Percentiles rank a stretch among this genome's conserved stretches.
phyloP scores from a whole-genome alignment of 1,140 invertebrate species.

The Aplysia californica region DNA sequence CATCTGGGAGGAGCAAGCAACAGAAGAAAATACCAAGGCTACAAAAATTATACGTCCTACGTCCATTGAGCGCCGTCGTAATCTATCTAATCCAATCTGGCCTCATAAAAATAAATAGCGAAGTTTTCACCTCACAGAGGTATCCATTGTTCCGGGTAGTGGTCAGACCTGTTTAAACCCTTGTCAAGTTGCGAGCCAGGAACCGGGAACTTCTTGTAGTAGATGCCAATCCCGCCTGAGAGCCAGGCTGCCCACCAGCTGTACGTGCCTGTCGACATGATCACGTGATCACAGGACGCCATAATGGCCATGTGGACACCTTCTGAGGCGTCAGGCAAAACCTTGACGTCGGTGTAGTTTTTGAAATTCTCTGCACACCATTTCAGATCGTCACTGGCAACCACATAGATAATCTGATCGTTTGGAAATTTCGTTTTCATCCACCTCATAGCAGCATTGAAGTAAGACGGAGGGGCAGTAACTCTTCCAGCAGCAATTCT shows the following conservation, averaged over 20 bases:
- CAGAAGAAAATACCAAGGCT: too few species aligned
- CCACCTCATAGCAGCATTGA: slow-evolving; percentile 29
- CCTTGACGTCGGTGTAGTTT: slow-evolving; percentile 20
- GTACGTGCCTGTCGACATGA: slow-evolving; percentile 54
- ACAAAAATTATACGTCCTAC: too few species aligned
- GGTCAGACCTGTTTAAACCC: neutral
- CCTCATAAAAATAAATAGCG: too few species aligned
- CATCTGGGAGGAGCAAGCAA: too few species aligned
- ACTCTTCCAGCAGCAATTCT: neutral
- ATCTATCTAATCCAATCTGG: too few species aligned
- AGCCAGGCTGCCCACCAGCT: slow-evolving; percentile 62
- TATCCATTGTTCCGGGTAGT: too few species aligned
- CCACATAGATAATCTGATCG: slow-evolving; percentile 34
- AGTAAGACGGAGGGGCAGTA: slow-evolving; percentile 22
- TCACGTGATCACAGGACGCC: slow-evolving; percentile 53
- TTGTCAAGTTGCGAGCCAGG: neutral
- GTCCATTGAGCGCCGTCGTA: too few species aligned
- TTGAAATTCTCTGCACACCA: slow-evolving; percentile 34
- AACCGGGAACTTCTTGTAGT: slow-evolving; percentile 43
- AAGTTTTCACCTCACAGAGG: too few species aligned
- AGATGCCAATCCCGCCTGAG: slow-evolving; percentile 51
- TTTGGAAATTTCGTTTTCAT: slow-evolving; percentile 23
- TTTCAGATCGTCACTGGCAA: slow-evolving; percentile 39
- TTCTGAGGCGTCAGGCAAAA: slow-evolving; percentile 23
- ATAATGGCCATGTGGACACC: slow-evolving; percentile 57